phyloP scores from a whole-genome alignment of 2,113 vertebrate species.

The Vanacampus margaritifer region DNA sequence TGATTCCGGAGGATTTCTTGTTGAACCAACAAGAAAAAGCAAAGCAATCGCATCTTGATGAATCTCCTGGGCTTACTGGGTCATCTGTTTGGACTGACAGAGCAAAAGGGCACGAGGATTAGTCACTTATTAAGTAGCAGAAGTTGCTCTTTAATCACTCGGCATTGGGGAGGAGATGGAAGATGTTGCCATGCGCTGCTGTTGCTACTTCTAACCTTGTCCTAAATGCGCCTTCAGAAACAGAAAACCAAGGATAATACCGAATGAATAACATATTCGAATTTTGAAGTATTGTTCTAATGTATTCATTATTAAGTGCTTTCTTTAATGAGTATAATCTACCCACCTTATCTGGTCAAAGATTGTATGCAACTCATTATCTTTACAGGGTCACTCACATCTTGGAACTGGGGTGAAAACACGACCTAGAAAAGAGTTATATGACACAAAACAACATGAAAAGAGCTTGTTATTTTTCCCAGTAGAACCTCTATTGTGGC shows the following conservation, averaged over 20 bases:
- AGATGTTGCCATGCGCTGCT: constrained; percentile 7
- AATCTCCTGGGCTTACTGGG: constrained; percentile 30
- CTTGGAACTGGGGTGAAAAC: constrained; percentile 2
- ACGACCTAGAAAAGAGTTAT: constrained; percentile 3
- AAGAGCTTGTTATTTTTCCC: constrained; percentile 5
- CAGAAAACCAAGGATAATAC: constrained; percentile 1
- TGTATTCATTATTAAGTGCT: not conserved
- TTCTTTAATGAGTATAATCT: not conserved
- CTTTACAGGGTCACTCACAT: constrained; percentile 1
- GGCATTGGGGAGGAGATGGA: constrained; percentile 32
- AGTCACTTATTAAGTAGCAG: constrained; percentile 48
- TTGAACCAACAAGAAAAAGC: constrained; percentile 4
- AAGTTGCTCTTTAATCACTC: constrained; percentile 51
- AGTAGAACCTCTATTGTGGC: not conserved
- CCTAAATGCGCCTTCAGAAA: not conserved
- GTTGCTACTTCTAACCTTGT: not conserved
- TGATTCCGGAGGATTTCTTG: constrained; percentile 1
- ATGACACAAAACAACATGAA: constrained; percentile 2
- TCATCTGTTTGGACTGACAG: constrained; percentile 60
- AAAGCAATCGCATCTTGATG: constrained; percentile 29
- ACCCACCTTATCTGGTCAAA: constrained; percentile 3
- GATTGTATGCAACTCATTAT: constrained; percentile 17
- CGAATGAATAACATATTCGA: not conserved
- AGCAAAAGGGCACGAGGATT: constrained; percentile 57
- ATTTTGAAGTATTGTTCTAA: not conserved